A percentile compares a stretch with the other conserved stretches of the same genome.
These are phyloP conservation scores for Andrena minutula DNA, from an alignment of 2,888 invertebrate genomes.

Conservation along the genomic window DNA sequence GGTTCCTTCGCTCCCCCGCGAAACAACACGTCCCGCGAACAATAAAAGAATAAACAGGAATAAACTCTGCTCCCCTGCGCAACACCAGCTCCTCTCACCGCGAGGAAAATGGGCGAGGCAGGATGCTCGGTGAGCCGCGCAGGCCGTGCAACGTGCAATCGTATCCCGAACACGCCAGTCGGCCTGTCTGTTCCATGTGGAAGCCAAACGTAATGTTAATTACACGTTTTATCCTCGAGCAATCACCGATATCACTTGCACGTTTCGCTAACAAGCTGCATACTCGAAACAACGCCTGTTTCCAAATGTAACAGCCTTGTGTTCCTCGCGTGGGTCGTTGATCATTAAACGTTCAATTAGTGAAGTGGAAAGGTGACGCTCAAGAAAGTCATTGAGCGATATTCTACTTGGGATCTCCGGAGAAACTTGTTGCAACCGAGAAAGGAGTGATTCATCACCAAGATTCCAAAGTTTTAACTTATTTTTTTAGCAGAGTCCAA, in stretches of 20 bases:
- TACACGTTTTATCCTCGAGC: neutral
- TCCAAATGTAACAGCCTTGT: neutral
- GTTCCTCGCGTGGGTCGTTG: neutral
- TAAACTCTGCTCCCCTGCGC: neutral
- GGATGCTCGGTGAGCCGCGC: neutral
- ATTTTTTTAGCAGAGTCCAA: no score
- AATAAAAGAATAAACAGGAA: constrained; percentile 9
- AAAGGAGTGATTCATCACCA: no score
- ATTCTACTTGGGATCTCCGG: no score
- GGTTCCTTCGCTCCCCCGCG: neutral
- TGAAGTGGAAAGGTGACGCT: neutral
- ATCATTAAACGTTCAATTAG: constrained; percentile 4
- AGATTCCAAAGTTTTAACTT: no score
- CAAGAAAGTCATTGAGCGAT: neutral
- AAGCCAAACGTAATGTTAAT: constrained; percentile 11
- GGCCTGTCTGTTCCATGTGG: neutral
- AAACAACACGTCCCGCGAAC: constrained; percentile 7
- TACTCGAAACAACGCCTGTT: neutral
- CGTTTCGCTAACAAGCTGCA: neutral
- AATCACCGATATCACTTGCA: constrained; percentile 13
- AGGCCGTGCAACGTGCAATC: neutral
- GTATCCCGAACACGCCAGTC: neutral
- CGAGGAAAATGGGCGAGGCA: neutral
- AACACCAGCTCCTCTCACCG: neutral
- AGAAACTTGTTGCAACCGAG: no score